Evolutionary conservation across 2,888 invertebrate genomes (phyloP).

Genomic region (Phasia obesa): DNA sequence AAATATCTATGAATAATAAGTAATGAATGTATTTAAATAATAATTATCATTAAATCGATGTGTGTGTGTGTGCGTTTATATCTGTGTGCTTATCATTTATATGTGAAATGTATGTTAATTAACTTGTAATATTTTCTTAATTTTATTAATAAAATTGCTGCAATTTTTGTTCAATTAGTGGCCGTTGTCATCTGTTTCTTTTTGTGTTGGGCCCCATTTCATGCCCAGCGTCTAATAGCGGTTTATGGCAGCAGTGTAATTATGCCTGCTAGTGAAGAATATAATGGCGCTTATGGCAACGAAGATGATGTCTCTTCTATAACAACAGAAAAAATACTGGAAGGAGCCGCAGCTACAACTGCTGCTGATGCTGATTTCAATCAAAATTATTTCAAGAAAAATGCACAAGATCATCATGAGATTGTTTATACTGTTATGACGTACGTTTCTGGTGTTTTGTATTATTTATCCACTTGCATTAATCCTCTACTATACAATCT

Average conservation of each 20-base stretch:
- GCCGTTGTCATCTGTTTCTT: conserved; percentile 95
- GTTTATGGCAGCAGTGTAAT: conserved; percentile 82
- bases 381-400: not conserved
- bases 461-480: conserved; percentile 95
- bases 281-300: not conserved
- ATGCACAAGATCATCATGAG: conserved; percentile 73
- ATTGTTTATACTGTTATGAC: conserved; percentile 82
- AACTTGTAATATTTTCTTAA: not conserved
- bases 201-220: conserved; percentile 96
- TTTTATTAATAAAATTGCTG: not conserved
- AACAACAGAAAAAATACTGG: conserved; percentile 5
- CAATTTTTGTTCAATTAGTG: conserved; percentile 83
- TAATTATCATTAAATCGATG: not conserved
- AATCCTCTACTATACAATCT: conserved; percentile 97
- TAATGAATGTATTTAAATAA: not conserved
- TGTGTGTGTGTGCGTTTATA: not conserved
- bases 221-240: conserved; percentile 92
- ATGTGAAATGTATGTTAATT: not conserved
- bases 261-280: conserved; percentile 22
- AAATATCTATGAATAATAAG: too few relatives aligned
- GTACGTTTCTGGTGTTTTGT: conserved; percentile 93
- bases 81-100: not conserved
- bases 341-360: not conserved
- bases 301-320: not conserved
- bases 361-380: conserved; percentile 3